A percentile compares a stretch with the other conserved stretches of the same genome.
Evolutionary conservation across 2,113 vertebrate genomes (phyloP).

Genomic region (Mystacornis crossleyi): DNA sequence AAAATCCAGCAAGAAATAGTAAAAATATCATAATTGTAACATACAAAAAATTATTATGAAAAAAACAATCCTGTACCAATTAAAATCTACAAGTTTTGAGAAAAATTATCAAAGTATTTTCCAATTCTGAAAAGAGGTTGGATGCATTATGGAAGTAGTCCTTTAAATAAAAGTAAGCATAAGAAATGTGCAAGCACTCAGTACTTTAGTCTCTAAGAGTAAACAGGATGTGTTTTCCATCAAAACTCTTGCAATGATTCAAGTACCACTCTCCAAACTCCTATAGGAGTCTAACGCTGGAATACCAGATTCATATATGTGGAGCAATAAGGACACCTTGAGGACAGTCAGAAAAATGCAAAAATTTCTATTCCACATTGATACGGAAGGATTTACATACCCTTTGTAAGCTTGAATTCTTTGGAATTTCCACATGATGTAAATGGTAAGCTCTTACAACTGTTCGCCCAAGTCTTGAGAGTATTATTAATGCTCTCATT

Average conservation of each 20-base stretch:
- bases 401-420: neutral
- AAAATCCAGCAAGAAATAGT: neutral
- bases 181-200: neutral
- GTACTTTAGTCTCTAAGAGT: neutral
- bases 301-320: neutral
- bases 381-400: neutral
- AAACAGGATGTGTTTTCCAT: neutral
- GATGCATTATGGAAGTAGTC: neutral
- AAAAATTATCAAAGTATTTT: neutral
- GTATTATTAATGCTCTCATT: neutral
- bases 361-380: neutral
- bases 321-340: conserved; percentile 67
- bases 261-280: neutral
- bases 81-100: neutral
- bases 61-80: neutral
- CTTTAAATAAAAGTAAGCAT: conserved; percentile 48
- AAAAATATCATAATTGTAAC: neutral
- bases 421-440: neutral
- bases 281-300: neutral
- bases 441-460: neutral
- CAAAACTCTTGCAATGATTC: neutral
- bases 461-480: neutral
- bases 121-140: neutral
- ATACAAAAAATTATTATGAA: neutral
- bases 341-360: conserved; percentile 50